These are phyloP conservation scores for Echinarachnius parma DNA, from an alignment of 53 echinoderm and acorn worm genomes.

Conservation along the genomic window DNA sequence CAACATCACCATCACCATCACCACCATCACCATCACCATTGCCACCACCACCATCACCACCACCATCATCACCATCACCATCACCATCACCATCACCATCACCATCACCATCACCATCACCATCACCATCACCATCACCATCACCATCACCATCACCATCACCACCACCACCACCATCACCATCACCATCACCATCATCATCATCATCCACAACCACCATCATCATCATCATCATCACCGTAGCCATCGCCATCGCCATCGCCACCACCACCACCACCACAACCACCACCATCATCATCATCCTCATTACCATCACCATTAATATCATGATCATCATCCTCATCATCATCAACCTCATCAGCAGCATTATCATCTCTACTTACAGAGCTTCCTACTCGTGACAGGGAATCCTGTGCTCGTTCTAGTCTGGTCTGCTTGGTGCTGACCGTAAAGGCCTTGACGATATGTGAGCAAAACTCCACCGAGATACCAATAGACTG, in stretches of 20 bases:
- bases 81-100: no score
- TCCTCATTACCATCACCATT: no score
- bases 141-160: background rate
- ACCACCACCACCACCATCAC: conserved; percentile 4
- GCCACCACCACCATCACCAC: no score
- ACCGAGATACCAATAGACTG: conserved; percentile 96
- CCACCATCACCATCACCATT: no score
- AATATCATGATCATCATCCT: no score
- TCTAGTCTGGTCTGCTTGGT: conserved; percentile 62
- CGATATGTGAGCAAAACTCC: conserved; percentile 98
- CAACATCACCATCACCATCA: no score
- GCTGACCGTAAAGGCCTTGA: conserved; percentile 86
- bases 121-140: conserved; percentile 7
- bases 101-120: no score
- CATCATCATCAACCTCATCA: no score
- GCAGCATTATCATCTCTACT: no score
- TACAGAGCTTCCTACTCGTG: conserved; percentile 97
- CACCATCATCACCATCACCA: no score
- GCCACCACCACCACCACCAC: background rate
- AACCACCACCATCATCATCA: background rate
- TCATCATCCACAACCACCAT: background rate
- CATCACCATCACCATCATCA: background rate
- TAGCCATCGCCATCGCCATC: background rate
- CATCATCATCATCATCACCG: background rate
- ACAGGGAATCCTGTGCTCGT: conserved; percentile 72